Evolutionary conservation across 2,888 invertebrate genomes (phyloP), one percentile per base, ranked within the genome.

Genomic region (Cylindroiulus punctatus): DNA sequence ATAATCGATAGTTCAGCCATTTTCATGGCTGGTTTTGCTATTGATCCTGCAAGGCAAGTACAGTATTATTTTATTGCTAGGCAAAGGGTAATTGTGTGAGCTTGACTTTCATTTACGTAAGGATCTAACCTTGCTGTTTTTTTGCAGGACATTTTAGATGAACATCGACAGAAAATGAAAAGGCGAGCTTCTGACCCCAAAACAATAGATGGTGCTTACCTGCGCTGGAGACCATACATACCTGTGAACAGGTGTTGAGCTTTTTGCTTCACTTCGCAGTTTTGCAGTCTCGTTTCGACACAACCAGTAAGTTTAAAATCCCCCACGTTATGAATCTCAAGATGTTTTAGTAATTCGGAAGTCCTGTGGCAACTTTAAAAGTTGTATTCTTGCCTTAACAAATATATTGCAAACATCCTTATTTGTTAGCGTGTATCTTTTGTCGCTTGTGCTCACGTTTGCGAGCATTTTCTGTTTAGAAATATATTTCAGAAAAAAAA

Each of bases 81-180:
- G 19, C 12, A 52, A 26, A 8, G 4, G 12, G 22, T 26, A 22
- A 12, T 12, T 17, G 76, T 0, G 17, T 32, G 10, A 65, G 0
- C 1, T 22, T 32, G 26, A 14, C 32, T 26, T 8, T 8, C 26
- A 14, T 65, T 65, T 26, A 10, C 14, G 26, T 30, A 76, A 30
- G 26, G 1, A 76, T 76, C 32, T 17, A 30, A 76, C 26, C 10
- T 26, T 40, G 22, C 19, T 2, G 52, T 52, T 19, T 26, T 84
- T 47, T 26, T 89, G 26, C 92, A 97, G 95, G 98, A 98, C 91
- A 95, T 98, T 87, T 93, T 98, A 89, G 98, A 98, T 90, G 98
- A 98, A 90, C 97, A 96, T 91, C 94, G 95, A 87, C 96, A 97
- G 86, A 94, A 97, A 86, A 95, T 95, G 88, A 94, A 95, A 90